Conservation (phyloP, 2,113 vertebrate species). For the Sapajus apella region DNA sequence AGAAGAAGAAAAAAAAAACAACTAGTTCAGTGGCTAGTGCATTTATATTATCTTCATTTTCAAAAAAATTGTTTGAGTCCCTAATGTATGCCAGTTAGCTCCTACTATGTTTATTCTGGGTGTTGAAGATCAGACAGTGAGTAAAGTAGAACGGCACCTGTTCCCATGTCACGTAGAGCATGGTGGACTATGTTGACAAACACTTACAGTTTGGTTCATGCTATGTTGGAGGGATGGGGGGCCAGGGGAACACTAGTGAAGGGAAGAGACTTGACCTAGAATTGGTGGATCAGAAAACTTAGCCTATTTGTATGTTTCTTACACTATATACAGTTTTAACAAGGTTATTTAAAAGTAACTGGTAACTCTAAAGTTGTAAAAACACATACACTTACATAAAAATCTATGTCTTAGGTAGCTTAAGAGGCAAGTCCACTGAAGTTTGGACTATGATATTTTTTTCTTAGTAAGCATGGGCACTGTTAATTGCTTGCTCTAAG, state of each 20-base stretch:
- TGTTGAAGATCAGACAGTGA: not conserved
- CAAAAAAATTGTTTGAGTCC: not conserved
- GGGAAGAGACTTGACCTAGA: not conserved
- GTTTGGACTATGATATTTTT: not conserved
- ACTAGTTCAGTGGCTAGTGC: not conserved
- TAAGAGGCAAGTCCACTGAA: not conserved
- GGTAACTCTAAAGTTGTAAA: conserved; percentile 13
- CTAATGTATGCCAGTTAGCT: not conserved
- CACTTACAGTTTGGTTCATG: not conserved
- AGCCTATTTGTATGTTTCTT: not conserved
- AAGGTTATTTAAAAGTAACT: conserved; percentile 16
- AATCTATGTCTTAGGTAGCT: not conserved
- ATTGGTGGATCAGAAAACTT: not conserved
- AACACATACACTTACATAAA: not conserved
- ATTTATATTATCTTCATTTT: not conserved
- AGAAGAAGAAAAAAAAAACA: too few species aligned
- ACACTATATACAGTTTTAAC: not conserved
- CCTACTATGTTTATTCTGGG: not conserved
- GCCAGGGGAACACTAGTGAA: too few species aligned
- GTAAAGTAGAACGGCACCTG: not conserved
- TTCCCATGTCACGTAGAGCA: not conserved
- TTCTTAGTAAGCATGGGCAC: not conserved
- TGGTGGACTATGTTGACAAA: not conserved
- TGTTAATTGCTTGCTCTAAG: not conserved
- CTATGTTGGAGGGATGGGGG: not conserved